These are phyloP conservation scores for silkworm (Bombyx mori) DNA, from an alignment of 1,140 invertebrate species.

Conservation along the genomic window DNA sequence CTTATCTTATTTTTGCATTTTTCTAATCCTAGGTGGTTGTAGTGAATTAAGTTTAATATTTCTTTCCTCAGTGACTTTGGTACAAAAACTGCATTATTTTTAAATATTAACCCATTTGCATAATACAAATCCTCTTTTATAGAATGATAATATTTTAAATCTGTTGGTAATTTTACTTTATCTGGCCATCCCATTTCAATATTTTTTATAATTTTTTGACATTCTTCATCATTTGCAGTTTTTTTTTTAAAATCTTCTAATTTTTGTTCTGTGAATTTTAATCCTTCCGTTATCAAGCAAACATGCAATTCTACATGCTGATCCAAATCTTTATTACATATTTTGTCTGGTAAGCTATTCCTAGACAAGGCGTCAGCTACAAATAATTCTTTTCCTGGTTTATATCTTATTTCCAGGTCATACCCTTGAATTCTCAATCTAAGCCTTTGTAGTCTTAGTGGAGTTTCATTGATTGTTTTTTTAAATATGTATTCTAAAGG, in stretches of 20 bases:
- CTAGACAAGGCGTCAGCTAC: neutral
- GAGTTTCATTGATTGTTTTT: neutral
- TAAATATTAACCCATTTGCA: too few species aligned
- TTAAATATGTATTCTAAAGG: constrained; percentile 2
- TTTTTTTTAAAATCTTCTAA: too few species aligned
- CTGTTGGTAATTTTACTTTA: too few species aligned
- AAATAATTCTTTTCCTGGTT: neutral
- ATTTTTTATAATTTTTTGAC: too few species aligned
- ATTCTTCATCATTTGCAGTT: too few species aligned
- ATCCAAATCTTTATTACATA: too few species aligned
- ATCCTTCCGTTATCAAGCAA: too few species aligned
- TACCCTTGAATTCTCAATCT: constrained; percentile 1
- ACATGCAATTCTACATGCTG: too few species aligned
- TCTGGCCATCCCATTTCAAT: neutral
- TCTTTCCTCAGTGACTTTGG: constrained; percentile 1
- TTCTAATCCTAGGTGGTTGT: neutral
- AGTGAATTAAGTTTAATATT: neutral
- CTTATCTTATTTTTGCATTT: constrained; percentile 7
- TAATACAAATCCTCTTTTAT: too few species aligned
- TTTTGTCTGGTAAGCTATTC: too few species aligned
- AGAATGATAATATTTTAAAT: too few species aligned
- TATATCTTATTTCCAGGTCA: neutral
- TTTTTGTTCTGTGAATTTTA: too few species aligned
- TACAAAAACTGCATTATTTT: neutral
- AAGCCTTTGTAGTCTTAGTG: neutral